phyloP scores from a whole-genome alignment of 2,888 invertebrate genomes.

The Cosmopolites sordidus region DNA sequence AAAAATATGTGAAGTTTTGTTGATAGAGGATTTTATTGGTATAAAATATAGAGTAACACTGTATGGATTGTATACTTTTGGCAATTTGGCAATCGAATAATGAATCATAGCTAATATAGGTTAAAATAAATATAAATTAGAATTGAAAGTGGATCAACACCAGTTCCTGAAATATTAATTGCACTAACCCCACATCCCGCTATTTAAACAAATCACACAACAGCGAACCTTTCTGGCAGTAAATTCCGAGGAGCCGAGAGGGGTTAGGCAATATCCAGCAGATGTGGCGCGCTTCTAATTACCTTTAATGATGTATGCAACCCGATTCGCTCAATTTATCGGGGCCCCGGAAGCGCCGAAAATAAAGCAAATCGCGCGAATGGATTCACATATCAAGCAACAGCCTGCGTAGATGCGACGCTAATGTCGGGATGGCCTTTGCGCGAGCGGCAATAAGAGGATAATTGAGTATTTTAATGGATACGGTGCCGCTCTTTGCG shows the following conservation, averaged over 20 bases:
- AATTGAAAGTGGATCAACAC: no score
- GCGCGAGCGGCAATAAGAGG: slow-evolving; percentile 21
- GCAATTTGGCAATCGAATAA: no score
- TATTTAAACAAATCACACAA: background rate
- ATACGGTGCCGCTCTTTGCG: background rate
- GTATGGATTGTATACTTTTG: no score
- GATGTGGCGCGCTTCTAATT: slow-evolving; percentile 38
- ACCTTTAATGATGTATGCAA: slow-evolving; percentile 42
- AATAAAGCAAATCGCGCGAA: slow-evolving; percentile 29
- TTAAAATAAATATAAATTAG: no score
- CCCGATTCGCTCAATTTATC: slow-evolving; percentile 27
- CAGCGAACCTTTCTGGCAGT: background rate
- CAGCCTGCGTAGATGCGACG: slow-evolving; percentile 33
- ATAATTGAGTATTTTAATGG: slow-evolving; percentile 27
- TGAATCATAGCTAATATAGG: no score
- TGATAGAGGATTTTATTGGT: no score
- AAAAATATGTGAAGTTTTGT: no score
- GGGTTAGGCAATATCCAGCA: slow-evolving; percentile 30
- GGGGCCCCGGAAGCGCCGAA: slow-evolving; percentile 21
- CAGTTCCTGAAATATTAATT: no score
- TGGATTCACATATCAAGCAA: slow-evolving; percentile 39
- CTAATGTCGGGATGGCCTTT: slow-evolving; percentile 6
- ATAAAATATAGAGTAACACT: no score
- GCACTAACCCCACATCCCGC: background rate
- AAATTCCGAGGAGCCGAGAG: background rate